Conservation (phyloP, 2,113 vertebrate genomes). For the Leuciscus idus region DNA sequence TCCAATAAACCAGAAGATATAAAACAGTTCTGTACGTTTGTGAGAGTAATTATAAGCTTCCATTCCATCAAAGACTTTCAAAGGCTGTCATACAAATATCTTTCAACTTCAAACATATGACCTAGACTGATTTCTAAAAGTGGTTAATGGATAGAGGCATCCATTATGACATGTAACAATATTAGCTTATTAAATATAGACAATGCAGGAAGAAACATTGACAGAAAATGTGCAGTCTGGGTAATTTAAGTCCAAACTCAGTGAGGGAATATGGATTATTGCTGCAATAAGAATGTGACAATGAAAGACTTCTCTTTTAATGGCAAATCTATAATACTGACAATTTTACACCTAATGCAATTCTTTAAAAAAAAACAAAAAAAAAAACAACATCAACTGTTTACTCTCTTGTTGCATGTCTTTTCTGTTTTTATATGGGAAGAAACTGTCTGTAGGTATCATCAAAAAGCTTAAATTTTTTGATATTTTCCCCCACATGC, state of each 20-base stretch:
- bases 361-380: neutral
- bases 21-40: neutral
- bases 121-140: neutral
- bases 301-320: neutral
- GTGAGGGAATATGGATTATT: neutral
- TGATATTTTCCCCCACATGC: neutral
- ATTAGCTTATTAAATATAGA: neutral
- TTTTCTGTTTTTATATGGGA: slow-evolving; percentile 1
- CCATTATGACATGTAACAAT: neutral
- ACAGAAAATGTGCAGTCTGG: neutral
- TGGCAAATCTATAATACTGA: neutral
- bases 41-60: neutral
- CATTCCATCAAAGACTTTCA: neutral
- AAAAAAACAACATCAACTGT: neutral
- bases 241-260: neutral
- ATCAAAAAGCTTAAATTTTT: neutral
- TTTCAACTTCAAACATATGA: neutral
- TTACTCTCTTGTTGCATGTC: neutral
- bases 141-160: neutral
- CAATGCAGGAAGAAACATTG: neutral
- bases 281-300: neutral
- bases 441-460: slow-evolving; percentile 1
- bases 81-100: neutral
- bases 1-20: slow-evolving; percentile 1
- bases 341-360: neutral